Evolutionary conservation across 2,888 invertebrate species (phyloP).

Genomic region (Nymphalis polychloros): DNA sequence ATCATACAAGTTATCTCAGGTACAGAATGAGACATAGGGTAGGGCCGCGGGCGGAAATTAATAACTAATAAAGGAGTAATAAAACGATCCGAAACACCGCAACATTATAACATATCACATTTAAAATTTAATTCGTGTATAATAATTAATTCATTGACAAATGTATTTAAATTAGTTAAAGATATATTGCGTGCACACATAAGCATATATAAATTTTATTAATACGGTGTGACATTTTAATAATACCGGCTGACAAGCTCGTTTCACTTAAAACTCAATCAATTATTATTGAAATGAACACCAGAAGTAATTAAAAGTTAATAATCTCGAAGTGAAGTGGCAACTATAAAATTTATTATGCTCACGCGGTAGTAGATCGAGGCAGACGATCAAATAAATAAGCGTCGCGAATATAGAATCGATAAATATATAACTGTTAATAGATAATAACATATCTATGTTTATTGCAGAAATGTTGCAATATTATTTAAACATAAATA

Average conservation of each 20-base stretch:
- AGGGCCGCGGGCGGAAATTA: no score
- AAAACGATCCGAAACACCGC: no score
- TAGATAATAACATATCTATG: no score
- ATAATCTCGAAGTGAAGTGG: constrained; percentile 7
- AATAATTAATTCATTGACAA: neutral
- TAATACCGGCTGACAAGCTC: neutral
- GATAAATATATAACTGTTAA: neutral
- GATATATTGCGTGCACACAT: constrained; percentile 3
- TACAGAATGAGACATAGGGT: no score
- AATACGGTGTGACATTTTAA: constrained; percentile 19
- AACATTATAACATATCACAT: no score
- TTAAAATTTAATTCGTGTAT: no score
- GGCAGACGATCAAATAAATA: constrained; percentile 4
- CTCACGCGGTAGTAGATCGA: neutral
- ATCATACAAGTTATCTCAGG: no score
- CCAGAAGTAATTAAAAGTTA: constrained; percentile 22
- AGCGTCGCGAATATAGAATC: neutral
- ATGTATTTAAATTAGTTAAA: constrained; percentile 4
- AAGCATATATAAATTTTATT: constrained; percentile 13
- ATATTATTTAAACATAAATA: no score
- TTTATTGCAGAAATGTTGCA: no score
- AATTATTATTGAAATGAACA: constrained; percentile 20
- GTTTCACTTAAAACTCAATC: constrained; percentile 17
- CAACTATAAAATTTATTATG: constrained; percentile 2
- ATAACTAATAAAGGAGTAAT: no score